These are phyloP conservation scores for Mythimna lalbum DNA, from an alignment of 2,888 invertebrate genomes.

Conservation along the genomic window DNA sequence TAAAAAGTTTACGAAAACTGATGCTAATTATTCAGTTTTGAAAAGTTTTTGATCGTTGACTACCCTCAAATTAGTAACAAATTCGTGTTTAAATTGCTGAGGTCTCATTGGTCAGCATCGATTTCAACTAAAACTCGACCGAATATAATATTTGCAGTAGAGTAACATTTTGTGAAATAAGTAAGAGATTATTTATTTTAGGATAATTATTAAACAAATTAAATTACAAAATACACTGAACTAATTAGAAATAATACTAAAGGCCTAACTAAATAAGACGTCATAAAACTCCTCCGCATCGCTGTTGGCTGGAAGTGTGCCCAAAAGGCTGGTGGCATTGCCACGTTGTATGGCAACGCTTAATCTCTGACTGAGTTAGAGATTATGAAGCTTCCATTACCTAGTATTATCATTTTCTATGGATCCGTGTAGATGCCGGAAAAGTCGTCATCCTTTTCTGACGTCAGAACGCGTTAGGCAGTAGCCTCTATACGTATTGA, in stretches of 20 bases:
- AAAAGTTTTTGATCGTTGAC: conserved; percentile 13
- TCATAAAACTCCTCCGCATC: no score
- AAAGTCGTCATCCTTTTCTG: neutral
- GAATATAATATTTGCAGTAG: neutral
- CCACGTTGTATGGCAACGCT: no score
- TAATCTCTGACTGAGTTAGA: no score
- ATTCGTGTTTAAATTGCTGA: conserved; percentile 1
- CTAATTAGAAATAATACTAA: no score
- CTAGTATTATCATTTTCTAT: neutral
- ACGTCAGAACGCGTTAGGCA: no score
- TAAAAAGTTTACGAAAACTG: neutral
- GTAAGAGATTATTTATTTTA: no score
- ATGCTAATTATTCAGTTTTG: conserved; percentile 21
- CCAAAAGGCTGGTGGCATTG: no score
- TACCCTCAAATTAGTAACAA: neutral
- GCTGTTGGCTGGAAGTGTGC: no score
- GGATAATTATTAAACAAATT: no score
- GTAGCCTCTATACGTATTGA: no score
- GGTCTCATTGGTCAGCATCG: conserved; percentile 5
- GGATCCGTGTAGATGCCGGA: neutral
- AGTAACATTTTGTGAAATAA: neutral
- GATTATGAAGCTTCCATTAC: conserved; percentile 1
- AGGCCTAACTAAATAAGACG: no score
- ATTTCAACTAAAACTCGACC: neutral
- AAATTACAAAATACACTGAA: no score